phyloP scores from a whole-genome alignment of 2,113 vertebrate species.

The Dicrurus megarhynchus region DNA sequence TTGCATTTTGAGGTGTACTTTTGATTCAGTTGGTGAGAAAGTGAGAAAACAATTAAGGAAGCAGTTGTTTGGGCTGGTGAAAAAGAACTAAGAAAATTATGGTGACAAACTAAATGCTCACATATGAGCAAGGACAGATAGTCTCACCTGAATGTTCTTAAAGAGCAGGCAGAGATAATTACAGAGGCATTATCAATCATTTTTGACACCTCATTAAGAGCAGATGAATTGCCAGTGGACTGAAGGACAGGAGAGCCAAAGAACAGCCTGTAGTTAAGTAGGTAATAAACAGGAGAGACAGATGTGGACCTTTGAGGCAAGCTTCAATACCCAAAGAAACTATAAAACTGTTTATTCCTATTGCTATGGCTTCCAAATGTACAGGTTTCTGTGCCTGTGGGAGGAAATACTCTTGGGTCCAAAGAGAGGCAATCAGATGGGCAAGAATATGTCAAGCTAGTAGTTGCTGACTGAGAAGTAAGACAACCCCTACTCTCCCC shows the following conservation, averaged over 20 bases:
- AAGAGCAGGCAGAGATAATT: slow-evolving; percentile 9
- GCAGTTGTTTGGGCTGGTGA: background rate
- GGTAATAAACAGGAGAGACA: background rate
- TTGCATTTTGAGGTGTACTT: background rate
- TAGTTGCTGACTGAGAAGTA: background rate
- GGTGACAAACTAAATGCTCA: background rate
- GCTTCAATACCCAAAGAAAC: background rate
- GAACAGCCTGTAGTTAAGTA: background rate
- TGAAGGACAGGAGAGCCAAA: slow-evolving; percentile 34
- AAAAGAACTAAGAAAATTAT: background rate
- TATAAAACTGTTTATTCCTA: background rate
- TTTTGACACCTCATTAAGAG: slow-evolving; percentile 50
- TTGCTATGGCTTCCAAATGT: background rate
- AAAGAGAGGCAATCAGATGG: background rate
- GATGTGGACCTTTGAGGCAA: background rate
- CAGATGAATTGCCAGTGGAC: slow-evolving; percentile 22
- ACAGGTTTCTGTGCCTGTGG: background rate
- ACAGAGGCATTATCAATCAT: slow-evolving; percentile 26
- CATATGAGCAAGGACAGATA: background rate
- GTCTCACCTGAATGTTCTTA: slow-evolving; percentile 28
- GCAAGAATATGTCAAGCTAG: background rate
- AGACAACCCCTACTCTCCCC: background rate
- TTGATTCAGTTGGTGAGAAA: background rate
- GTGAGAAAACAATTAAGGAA: background rate
- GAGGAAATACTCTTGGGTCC: background rate